Base-by-base conservation (phyloP, 2,888 invertebrate species). In the Hirtodrosophila trivittata region DNA sequence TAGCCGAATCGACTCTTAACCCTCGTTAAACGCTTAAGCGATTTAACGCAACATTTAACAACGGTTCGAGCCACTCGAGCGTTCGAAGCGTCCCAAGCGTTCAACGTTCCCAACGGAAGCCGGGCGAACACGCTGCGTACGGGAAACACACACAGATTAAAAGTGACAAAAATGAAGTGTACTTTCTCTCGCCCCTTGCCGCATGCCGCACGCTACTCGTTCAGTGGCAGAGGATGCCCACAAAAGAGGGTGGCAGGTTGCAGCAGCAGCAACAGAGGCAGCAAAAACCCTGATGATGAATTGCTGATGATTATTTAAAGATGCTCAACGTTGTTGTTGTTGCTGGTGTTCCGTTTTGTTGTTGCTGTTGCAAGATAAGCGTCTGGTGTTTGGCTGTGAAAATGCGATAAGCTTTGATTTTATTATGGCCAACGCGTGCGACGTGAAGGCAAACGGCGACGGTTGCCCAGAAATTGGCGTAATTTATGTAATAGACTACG, bases 21-120 rank as follows among this genome's bases (percentile, higher is more conserved):
- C 80, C 84, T 82, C 77, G 78, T 85, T 86, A 89, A 89, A 83
- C 83, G 87, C 87, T 88, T 87, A 89, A 89, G 84, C 90, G 90
- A 90, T 90, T 90, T 91, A 87, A 91, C 89, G 89, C 90, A 89
- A 89, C 89, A 91, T 91, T 90, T 89, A 90, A 88, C 87, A 78
- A 69, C 52, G 56, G 72, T 54, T 62, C 58, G 49, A 60, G 41
- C 66, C 63, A 75, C 56, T 68, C 72, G 62, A 64, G 76, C 76
- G 64, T 60, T 52, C 41, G 38, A n/a, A 50, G 54, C n/a, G 21
- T 21, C 2, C 18, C 18, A 21, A 21, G 18, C 5, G n/a, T n/a
- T n/a, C n/a, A n/a, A n/a, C n/a, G n/a, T 21, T 3, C 5, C 9
- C 33, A 50, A 39, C 65, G 73, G 73, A 76, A 58, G 54, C 56